phyloP scores from a whole-genome alignment of 2,797 vertebrate genomes.

The Crenichthys baileyi region DNA sequence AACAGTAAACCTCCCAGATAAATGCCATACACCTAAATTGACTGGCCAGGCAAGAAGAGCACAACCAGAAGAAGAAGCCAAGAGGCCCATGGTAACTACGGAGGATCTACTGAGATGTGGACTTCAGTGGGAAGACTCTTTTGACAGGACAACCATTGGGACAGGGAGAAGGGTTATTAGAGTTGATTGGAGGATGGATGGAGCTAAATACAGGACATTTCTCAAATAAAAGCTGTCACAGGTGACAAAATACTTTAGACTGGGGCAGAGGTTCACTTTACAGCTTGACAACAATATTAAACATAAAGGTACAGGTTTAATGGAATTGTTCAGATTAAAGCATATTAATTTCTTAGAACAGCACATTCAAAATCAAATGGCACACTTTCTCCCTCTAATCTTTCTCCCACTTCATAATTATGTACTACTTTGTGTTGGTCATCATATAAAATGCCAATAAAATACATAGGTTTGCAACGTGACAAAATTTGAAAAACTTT shows the following conservation, averaged over 20 bases:
- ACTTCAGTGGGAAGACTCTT: background rate
- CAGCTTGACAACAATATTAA: background rate
- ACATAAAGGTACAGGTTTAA: background rate
- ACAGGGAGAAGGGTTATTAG: background rate
- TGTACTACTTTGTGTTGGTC: too few species aligned
- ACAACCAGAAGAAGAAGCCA: background rate
- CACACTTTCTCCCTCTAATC: background rate
- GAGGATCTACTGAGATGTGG: background rate
- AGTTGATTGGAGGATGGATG: background rate
- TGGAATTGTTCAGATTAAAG: background rate
- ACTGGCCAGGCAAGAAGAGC: background rate
- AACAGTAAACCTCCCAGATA: background rate
- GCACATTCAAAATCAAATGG: background rate
- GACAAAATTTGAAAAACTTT: background rate
- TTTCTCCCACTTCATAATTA: background rate
- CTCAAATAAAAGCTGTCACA: background rate
- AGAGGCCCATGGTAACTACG: background rate
- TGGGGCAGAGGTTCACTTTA: background rate
- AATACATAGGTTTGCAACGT: background rate
- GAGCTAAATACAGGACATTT: background rate
- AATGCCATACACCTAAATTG: too few species aligned
- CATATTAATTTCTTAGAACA: background rate
- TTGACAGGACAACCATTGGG: background rate
- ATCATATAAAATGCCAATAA: too few species aligned
- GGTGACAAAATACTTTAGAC: background rate